Conservation (phyloP, 2,888 invertebrate genomes). For the Stenurella melanura region DNA sequence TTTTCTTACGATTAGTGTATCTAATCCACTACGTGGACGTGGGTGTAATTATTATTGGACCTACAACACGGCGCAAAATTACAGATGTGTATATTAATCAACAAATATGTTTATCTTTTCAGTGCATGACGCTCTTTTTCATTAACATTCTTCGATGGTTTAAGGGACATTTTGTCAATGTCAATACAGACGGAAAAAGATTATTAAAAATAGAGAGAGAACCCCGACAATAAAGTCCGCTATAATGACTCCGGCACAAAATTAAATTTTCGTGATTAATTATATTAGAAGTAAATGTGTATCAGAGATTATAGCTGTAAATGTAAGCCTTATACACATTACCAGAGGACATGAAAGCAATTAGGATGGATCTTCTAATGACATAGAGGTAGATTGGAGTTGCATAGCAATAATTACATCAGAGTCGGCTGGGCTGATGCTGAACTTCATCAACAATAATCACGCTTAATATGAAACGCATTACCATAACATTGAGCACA, state of each 20-base stretch:
- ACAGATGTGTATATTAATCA: no score
- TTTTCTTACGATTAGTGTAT: no score
- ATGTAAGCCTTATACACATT: slow-evolving; percentile 32
- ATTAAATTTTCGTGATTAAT: slow-evolving; percentile 32
- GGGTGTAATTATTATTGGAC: no score
- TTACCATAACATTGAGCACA: slow-evolving; percentile 49
- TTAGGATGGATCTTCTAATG: slow-evolving; percentile 52
- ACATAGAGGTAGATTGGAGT: slow-evolving; percentile 48
- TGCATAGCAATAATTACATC: slow-evolving; percentile 55
- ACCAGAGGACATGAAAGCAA: slow-evolving; percentile 49
- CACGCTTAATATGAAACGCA: slow-evolving; percentile 54
- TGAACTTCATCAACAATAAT: slow-evolving; percentile 55
- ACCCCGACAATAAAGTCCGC: not conserved
- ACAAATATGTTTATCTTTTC: no score
- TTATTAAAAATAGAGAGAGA: not conserved
- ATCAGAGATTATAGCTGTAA: slow-evolving; percentile 33
- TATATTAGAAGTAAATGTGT: slow-evolving; percentile 24
- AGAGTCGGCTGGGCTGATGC: slow-evolving; percentile 42
- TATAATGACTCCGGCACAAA: slow-evolving; percentile 1
- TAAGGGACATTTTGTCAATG: not conserved
- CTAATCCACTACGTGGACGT: no score
- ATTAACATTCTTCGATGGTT: not conserved
- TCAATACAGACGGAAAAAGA: not conserved
- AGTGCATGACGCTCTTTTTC: not conserved
- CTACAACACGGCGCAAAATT: no score